These are phyloP conservation scores for Podarcis raffonei DNA, from an alignment of 2,113 vertebrate species.

Conservation along the genomic window DNA sequence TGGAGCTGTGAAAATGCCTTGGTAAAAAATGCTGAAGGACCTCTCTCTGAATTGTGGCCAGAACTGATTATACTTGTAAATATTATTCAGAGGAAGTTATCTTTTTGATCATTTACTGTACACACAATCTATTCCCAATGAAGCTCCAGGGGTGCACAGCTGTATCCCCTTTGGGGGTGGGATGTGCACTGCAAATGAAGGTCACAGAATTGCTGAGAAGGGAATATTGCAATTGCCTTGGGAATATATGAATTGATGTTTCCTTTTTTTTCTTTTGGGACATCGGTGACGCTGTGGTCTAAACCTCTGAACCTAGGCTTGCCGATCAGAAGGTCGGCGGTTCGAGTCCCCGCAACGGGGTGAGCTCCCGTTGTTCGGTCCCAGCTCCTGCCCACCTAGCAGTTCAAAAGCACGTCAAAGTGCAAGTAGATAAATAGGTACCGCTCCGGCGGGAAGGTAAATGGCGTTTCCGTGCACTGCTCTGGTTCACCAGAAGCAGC, in stretches of 20 bases:
- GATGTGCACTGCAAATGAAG: background rate
- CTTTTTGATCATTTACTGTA: background rate
- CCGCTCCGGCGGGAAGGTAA: too few species aligned
- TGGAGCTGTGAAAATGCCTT: background rate
- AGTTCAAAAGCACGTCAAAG: too few species aligned
- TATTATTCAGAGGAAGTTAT: background rate
- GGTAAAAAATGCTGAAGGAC: background rate
- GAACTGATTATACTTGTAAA: background rate
- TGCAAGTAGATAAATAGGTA: too few species aligned
- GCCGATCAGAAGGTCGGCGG: too few species aligned
- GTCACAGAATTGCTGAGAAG: background rate
- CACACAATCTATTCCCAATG: background rate
- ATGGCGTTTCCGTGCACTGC: too few species aligned
- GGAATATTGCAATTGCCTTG: background rate
- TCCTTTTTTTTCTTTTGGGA: background rate
- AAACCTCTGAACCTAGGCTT: too few species aligned
- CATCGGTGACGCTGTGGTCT: too few species aligned
- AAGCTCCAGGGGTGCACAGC: background rate
- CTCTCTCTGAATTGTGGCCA: constrained; percentile 1
- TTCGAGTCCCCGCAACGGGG: too few species aligned
- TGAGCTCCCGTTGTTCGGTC: too few species aligned
- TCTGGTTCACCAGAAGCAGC: too few species aligned
- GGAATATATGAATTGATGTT: background rate
- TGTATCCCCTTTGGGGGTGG: too few species aligned
- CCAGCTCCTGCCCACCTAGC: too few species aligned